Base-by-base conservation (phyloP, 2,797 vertebrate genomes). In the Scomberomorus guttatus region DNA sequence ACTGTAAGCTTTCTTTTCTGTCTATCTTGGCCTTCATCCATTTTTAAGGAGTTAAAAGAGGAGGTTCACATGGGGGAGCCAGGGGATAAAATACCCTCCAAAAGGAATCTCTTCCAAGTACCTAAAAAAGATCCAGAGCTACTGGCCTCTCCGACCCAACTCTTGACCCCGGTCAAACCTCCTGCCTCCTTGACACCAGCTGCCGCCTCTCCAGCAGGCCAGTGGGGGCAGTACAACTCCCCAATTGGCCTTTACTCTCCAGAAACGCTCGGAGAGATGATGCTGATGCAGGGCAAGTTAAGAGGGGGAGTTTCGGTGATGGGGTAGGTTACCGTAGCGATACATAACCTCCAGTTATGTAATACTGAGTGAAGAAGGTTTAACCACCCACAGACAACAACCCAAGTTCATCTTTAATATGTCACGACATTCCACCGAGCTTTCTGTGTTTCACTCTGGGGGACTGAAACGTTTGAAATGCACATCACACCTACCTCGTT, bases 171-270 rank as follows among this genome's bases (percentile, higher is more conserved):
- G 1, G 37, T 72, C 42, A 82, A 75, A 59, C 20, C 75, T 42
- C 24, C 80, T 6, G 44, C 25, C 55, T 63, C 71, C 60, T 60
- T 54, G 6, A 18, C 57, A 18, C 9, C 82, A 17, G 18, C 79
- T 48, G 70, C 75, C 2, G 17, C 20, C 4, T 70, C 74, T 61
- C 22, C 86, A 39, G 50, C 92, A 0, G 85, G 92, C 42, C 93
- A 89, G 65, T 85, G 10, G 44, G 94, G 92, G 89, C 96, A 96
- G 81, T 97, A 97, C 94, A 98, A 97, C 92, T 96, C 95, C 90
- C 96, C 96, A 20, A 93, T 96, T 87, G 94, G 96, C 80, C 95
- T 97, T 89, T 97, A 97, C 91, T 97, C 96, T 2, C 92, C 95
- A 79, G 93, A 97, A 82, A 96, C 95, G 72, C 89, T 97, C 74